A percentile compares a stretch with the other conserved stretches of the same genome.
Evolutionary conservation across 2,888 invertebrate genomes (phyloP).

Genomic region (Limenitis camilla): DNA sequence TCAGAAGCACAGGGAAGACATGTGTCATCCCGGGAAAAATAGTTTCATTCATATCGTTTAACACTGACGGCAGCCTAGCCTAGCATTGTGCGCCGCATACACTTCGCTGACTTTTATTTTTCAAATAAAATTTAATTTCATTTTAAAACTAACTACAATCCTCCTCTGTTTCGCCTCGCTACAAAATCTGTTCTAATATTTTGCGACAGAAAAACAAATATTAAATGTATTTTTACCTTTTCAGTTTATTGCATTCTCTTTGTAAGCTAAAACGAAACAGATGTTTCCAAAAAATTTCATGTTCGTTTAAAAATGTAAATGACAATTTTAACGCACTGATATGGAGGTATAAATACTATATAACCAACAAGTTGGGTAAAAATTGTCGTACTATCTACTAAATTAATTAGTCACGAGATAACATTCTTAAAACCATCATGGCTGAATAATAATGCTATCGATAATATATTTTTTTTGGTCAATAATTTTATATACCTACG

Average conservation of each 20-base stretch:
- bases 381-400: too few species aligned
- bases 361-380: too few species aligned
- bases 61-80: slow-evolving; percentile 12
- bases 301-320: too few species aligned
- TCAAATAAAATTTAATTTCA: slow-evolving; percentile 20
- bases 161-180: slow-evolving; percentile 13
- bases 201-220: slow-evolving; percentile 14
- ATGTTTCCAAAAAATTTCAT: not conserved
- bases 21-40: slow-evolving; percentile 11
- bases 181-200: slow-evolving; percentile 13
- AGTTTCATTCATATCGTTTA: slow-evolving; percentile 17
- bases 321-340: too few species aligned
- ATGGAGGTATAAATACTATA: too few species aligned
- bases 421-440: too few species aligned
- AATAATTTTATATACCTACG: too few species aligned
- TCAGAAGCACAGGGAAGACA: slow-evolving; percentile 9
- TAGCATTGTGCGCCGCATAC: slow-evolving; percentile 15
- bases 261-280: not conserved
- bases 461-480: too few species aligned
- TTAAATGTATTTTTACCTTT: slow-evolving; percentile 16
- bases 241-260: slow-evolving; percentile 6
- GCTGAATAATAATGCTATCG: too few species aligned
- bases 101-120: slow-evolving; percentile 19
- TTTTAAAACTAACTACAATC: slow-evolving; percentile 20
- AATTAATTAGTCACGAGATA: too few species aligned